phyloP scores from a whole-genome alignment of 1,140 invertebrate genomes.

The Caenorhabditis elegans region WBcel235 BX284606.5:34501-35000 shows the following conservation, averaged over 20 bases:
- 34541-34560: too few species aligned
- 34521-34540: too few species aligned
- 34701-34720: too few species aligned
- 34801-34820: not conserved
- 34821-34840: not conserved
- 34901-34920: not conserved
- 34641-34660: too few species aligned
- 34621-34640: too few species aligned
- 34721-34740: too few species aligned
- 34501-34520: too few species aligned
- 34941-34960: not conserved
- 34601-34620: not conserved
- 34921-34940: not conserved
- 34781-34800: not conserved
- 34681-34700: too few species aligned
- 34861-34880: not conserved
- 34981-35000: not conserved
- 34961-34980: not conserved
- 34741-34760: too few species aligned
- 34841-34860: not conserved
- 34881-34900: not conserved
- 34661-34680: too few species aligned
- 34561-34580: too few species aligned
- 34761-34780: not conserved
- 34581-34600: too few species aligned